These are phyloP conservation scores for Podargus strigoides DNA, from an alignment of 2,797 vertebrate genomes.

Conservation along the genomic window DNA sequence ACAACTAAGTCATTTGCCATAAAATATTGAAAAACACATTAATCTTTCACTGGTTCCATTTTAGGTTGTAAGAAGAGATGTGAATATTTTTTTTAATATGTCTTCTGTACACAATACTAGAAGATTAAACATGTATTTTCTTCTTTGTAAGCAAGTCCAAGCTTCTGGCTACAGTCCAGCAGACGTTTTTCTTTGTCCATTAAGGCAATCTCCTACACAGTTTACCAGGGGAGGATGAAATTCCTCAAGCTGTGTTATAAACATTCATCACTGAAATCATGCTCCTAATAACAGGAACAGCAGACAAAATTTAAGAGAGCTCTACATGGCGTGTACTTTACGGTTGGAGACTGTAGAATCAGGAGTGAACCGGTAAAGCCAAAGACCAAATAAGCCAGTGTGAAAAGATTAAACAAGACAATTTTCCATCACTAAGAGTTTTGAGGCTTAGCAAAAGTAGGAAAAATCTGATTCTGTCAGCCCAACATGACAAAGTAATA, in stretches of 20 bases:
- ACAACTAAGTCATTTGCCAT: neutral
- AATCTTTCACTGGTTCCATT: neutral
- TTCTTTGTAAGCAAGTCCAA: conserved; percentile 52
- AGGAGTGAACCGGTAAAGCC: neutral
- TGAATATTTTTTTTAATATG: neutral
- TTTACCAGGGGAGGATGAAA: conserved; percentile 70
- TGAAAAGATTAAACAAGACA: neutral
- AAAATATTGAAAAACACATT: neutral
- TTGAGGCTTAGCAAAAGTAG: neutral
- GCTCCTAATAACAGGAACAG: conserved; percentile 48
- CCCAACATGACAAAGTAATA: neutral
- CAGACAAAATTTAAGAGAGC: conserved; percentile 43
- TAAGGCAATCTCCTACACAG: conserved; percentile 67
- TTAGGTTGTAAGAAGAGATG: neutral
- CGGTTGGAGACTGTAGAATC: neutral
- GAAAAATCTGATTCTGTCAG: neutral
- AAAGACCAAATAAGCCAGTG: conserved; percentile 17
- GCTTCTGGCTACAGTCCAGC: conserved; percentile 64
- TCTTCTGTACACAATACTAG: conserved; percentile 6
- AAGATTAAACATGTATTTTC: neutral
- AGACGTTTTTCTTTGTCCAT: conserved; percentile 60
- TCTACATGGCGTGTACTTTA: neutral
- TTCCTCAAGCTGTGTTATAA: conserved; percentile 69
- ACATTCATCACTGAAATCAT: conserved; percentile 64
- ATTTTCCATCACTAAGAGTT: conserved; percentile 1